Evolutionary conservation across 2,113 vertebrate species (phyloP), one percentile per base, ranked within the genome.

Genomic region (Grantiella picta): DNA sequence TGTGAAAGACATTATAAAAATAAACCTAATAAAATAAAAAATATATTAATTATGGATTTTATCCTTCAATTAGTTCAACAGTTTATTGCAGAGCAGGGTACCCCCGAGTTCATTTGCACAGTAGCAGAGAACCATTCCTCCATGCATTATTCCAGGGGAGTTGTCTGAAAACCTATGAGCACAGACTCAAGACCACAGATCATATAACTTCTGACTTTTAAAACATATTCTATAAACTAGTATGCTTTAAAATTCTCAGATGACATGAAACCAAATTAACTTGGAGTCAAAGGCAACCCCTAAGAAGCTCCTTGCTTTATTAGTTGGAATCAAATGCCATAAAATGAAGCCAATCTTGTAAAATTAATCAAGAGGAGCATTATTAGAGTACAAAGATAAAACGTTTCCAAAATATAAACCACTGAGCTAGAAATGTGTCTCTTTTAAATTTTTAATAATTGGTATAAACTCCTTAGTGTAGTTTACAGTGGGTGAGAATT

Each of bases 401-500:
- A 40, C 27, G 15, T 2, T n/a, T 42, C 10, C 28, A 56, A 83
- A 59, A 42, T 75, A 77, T 49, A 53, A 94, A 64, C 3, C 2
- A 87, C 12, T 77, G 36, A 90, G 22, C 12, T 86, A 90, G 59
- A 73, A 90, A 84, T 82, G 47, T 94, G 28, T 47, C 33, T 71
- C 35, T 70, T 94, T 82, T 87, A 57, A 78, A 91, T 92, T 94
- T 65, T 54, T 73, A 96, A 87, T 76, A 45, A 24, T 54, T 89
- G 70, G 54, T 35, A 71, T 31, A 42, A 91, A 86, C 36, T 89
- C 21, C 35, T 94, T 76, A 50, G 19, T 78, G 35, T 80, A 61
- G n/a, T 84, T 94, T 86, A 76, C 40, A 84, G 63, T 72, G 96
- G 54, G 86, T 87, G 76, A 96, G 53, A 98, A 96, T 88, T 96